phyloP scores from a whole-genome alignment of 2,888 invertebrate genomes.

The Leptopilina drosophilae region DNA sequence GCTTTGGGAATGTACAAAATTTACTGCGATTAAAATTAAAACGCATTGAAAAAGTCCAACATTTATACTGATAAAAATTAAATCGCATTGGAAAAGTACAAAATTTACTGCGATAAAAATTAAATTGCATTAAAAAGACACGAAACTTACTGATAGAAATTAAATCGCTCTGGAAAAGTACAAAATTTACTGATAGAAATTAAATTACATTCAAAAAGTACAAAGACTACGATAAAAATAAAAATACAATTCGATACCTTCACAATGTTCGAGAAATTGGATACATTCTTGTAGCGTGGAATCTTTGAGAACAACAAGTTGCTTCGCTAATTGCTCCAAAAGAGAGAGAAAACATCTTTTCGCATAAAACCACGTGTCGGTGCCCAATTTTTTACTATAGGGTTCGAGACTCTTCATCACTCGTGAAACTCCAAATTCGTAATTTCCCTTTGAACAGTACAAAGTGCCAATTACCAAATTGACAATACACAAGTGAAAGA shows the following conservation, averaged over 20 bases:
- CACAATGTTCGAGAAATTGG: conserved; percentile 93
- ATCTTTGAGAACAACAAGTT: conserved; percentile 92
- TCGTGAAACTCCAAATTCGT: conserved; percentile 98
- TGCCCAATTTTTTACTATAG: conserved; percentile 94
- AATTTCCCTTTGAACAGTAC: conserved; percentile 99
- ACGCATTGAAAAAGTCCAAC: no score
- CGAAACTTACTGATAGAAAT: not conserved
- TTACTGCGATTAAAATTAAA: not conserved
- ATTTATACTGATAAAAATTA: no score
- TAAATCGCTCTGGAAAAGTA: not conserved
- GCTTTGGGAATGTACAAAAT: not conserved
- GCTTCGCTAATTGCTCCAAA: conserved; percentile 93
- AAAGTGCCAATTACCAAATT: conserved; percentile 99
- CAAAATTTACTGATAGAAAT: not conserved
- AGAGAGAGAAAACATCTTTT: conserved; percentile 97
- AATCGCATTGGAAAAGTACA: no score
- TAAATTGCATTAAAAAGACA: no score
- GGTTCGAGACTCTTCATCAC: conserved; percentile 98
- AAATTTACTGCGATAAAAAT: no score
- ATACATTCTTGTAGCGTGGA: conserved; percentile 92
- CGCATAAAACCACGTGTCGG: conserved; percentile 99
- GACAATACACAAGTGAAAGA: conserved; percentile 97
- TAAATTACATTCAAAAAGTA: not conserved
- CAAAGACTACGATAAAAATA: no score
- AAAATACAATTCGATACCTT: conserved; percentile 77